Evolutionary conservation across 2,888 invertebrate species (phyloP), one percentile per base, ranked within the genome.

Genomic region (Leptura quadrifasciata): DNA sequence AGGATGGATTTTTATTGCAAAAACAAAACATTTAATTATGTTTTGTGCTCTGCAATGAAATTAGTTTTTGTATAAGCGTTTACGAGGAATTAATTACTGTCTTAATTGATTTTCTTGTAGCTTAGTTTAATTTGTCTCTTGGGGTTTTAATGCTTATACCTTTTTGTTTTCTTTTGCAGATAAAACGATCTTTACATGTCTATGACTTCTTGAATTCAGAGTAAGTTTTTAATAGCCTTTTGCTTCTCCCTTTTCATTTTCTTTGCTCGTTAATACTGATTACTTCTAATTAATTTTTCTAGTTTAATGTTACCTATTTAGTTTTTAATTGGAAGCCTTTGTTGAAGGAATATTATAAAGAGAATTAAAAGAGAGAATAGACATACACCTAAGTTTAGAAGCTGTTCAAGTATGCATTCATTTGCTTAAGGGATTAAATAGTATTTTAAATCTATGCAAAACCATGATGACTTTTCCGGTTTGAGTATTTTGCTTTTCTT

Each of bases 1-100:
- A 84, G 85, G 84, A 85, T 84, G 84, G 80, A 86, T 86, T 85
- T 85, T 84, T 87, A 84, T 85, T 84, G 82, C 83, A 81, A 84
- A 86, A 86, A 87, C 86, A 87, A 86, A 86, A 87, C 87, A 85
- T 86, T 87, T 87, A 86, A 87, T 88, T 87, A 86, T 86, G 86
- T 87, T 88, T 87, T 87, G 86, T 86, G 85, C 85, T 84, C 84
- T 82, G 85, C 84, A 86, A 86, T 85, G 86, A 86, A 86, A 87
- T 88, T 87, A 86, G 85, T 87, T 87, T 87, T 86, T 87, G 86
- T 85, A 83, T 81, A 81, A 84, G 83, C 85, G 86, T 86, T 87
- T 86, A 86, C 86, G 85, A 85, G 85, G 87, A 87, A 88, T 87
- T 87, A 87, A 88, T 88, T 87, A 85, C 86, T 85, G 82, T 83